These are phyloP conservation scores for Eupithecia subfuscata DNA, from an alignment of 2,888 invertebrate genomes.

Conservation along the genomic window DNA sequence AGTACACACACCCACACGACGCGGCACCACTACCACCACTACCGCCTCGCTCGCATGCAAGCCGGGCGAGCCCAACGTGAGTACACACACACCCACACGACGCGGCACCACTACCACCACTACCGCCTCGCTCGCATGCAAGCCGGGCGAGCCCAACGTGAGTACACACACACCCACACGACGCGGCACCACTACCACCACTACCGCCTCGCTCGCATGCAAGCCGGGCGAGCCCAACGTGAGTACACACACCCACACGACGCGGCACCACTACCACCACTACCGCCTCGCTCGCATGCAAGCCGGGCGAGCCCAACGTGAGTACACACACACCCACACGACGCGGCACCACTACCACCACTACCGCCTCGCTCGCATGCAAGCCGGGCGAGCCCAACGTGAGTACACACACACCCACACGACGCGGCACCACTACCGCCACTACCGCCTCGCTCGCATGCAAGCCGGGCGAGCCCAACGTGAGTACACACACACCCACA, in stretches of 20 bases:
- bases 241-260: slow-evolving; percentile 62
- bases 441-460: too few species aligned
- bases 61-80: slow-evolving; percentile 93
- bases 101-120: too few species aligned
- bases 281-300: slow-evolving; percentile 90
- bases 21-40: too few species aligned
- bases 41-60: slow-evolving; percentile 90
- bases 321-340: slow-evolving; percentile 59
- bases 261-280: too few species aligned
- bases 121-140: slow-evolving; percentile 90
- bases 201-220: too few species aligned
- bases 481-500: slow-evolving; percentile 73
- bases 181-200: too few species aligned
- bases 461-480: slow-evolving; percentile 93
- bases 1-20: slow-evolving; percentile 59
- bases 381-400: slow-evolving; percentile 94
- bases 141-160: slow-evolving; percentile 94
- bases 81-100: slow-evolving; percentile 52
- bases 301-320: slow-evolving; percentile 94
- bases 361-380: too few species aligned
- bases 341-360: too few species aligned
- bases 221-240: slow-evolving; percentile 94
- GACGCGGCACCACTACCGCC: too few species aligned
- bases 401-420: slow-evolving; percentile 62
- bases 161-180: slow-evolving; percentile 59